phyloP scores from a whole-genome alignment of 2,113 vertebrate genomes.

The Mustela nigripes region DNA sequence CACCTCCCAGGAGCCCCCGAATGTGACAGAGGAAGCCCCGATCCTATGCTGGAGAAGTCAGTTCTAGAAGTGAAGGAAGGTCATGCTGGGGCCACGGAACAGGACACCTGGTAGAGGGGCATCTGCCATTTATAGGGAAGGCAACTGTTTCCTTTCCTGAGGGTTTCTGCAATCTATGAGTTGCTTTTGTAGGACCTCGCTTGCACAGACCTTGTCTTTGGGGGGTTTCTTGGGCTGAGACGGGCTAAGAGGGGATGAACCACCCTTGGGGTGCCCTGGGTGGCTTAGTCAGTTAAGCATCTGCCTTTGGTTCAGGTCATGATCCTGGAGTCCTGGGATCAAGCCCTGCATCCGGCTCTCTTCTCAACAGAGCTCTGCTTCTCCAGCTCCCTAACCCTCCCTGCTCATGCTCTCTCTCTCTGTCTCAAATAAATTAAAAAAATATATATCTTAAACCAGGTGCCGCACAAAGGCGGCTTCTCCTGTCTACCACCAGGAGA shows the following conservation, averaged over 20 bases:
- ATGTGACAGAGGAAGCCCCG: neutral
- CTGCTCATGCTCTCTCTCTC: neutral
- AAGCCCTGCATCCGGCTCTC: neutral
- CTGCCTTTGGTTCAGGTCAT: neutral
- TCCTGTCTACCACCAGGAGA: neutral
- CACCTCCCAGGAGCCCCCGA: neutral
- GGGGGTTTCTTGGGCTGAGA: neutral
- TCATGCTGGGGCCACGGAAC: neutral
- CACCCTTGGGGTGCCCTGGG: neutral
- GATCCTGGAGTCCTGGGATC: neutral
- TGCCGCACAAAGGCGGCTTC: neutral
- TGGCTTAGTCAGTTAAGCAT: neutral
- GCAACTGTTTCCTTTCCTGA: neutral
- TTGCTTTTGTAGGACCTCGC: neutral
- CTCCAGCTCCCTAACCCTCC: neutral
- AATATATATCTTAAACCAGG: neutral
- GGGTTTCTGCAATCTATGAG: neutral
- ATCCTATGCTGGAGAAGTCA: neutral
- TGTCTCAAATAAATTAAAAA: neutral
- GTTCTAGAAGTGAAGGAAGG: neutral
- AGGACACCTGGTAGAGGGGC: neutral
- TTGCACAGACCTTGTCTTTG: neutral
- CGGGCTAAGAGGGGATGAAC: neutral
- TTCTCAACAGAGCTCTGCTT: neutral
- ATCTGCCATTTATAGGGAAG: neutral